Evolutionary conservation across 1,140 invertebrate genomes (phyloP).

Genomic region (Samia ricini): DNA sequence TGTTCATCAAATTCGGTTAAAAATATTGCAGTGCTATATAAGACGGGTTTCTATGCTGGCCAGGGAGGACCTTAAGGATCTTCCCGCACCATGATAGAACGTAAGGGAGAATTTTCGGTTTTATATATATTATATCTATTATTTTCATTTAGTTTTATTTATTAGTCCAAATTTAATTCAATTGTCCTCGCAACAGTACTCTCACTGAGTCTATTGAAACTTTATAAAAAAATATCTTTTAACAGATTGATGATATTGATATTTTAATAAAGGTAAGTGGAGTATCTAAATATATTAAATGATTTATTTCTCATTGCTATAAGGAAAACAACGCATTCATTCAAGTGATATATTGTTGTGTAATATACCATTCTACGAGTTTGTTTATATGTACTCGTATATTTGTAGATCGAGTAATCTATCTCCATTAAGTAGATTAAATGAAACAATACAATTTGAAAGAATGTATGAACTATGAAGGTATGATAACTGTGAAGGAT

Average conservation of each 20-base stretch:
- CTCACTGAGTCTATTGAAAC: no score
- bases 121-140: no score
- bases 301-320: background rate
- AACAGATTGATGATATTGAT: background rate
- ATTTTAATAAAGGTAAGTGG: background rate
- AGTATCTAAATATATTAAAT: background rate
- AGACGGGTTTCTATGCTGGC: no score
- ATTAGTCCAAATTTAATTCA: no score
- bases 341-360: background rate
- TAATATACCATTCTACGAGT: background rate
- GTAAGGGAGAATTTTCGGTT: no score
- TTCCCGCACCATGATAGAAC: no score
- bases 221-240: no score
- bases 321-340: background rate
- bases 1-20: no score
- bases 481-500: background rate
- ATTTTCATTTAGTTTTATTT: no score
- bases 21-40: no score
- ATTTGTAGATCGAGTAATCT: background rate
- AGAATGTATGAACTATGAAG: background rate
- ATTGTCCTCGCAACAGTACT: no score
- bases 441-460: background rate
- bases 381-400: background rate
- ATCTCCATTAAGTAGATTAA: background rate
- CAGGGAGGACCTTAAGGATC: no score